These are phyloP conservation scores for Lanius collurio DNA, from an alignment of 2,113 vertebrate genomes.

Conservation along the genomic window DNA sequence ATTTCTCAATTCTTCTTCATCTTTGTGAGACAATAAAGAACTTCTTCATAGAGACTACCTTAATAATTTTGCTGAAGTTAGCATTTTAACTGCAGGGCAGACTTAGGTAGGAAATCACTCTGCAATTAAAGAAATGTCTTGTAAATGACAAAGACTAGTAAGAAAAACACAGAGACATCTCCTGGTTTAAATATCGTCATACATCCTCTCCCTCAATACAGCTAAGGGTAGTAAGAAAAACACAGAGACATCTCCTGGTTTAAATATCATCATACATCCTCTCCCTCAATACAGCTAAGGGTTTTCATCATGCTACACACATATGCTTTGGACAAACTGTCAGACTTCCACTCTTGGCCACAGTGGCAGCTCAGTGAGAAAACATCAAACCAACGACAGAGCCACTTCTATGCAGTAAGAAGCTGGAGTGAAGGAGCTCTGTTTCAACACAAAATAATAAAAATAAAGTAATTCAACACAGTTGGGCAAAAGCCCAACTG, in stretches of 20 bases:
- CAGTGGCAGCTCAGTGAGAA: background rate
- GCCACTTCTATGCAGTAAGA: rapidly evolving
- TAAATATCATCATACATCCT: background rate
- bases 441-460: background rate
- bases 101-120: background rate
- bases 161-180: background rate
- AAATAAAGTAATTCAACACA: too few species aligned
- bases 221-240: background rate
- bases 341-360: background rate
- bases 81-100: background rate
- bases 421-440: rapidly evolving
- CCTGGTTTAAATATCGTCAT: background rate
- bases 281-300: background rate
- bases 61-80: background rate
- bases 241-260: background rate
- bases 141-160: background rate
- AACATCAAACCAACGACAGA: background rate
- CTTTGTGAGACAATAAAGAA: background rate
- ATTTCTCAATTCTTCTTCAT: background rate
- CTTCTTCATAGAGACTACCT: background rate
- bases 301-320: background rate
- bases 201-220: background rate
- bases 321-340: rapidly evolving
- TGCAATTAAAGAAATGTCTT: background rate
- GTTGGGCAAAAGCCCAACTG: background rate